Conservation (phyloP, 2,888 invertebrate species). For the Notodonta ziczac region DNA sequence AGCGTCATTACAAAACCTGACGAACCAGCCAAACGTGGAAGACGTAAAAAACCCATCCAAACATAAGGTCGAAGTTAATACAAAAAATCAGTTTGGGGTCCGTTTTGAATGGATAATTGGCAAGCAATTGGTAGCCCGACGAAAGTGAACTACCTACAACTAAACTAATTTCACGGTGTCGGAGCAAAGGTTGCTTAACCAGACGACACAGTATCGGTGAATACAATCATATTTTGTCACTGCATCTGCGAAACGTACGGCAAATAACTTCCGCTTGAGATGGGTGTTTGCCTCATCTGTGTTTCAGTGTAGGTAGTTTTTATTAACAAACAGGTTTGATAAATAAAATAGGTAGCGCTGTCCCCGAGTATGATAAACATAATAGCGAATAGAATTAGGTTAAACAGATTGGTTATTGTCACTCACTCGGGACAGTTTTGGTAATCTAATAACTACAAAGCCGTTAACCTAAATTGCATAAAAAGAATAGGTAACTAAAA, state of each 20-base stretch:
- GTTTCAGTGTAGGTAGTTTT: no score
- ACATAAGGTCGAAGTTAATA: not conserved
- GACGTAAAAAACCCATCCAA: not conserved
- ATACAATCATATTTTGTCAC: conserved; percentile 4
- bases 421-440: no score
- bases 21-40: conserved; percentile 4
- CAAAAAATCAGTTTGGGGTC: conserved; percentile 10
- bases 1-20: conserved; percentile 2
- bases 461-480: no score
- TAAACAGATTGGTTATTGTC: no score
- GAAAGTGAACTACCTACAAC: conserved; percentile 21
- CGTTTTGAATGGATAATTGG: conserved; percentile 29
- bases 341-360: no score
- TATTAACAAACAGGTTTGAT: no score
- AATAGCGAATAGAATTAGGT: no score
- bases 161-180: conserved; percentile 46
- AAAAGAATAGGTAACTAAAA: no score
- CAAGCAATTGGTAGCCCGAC: conserved; percentile 31
- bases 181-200: conserved; percentile 30
- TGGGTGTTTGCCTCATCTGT: no score
- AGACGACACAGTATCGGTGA: conserved; percentile 20
- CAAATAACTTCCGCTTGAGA: not conserved
- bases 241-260: not conserved
- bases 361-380: no score
- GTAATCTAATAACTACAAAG: no score